Base-by-base conservation (phyloP, 2,888 invertebrate genomes). In the Luperina nickerlii region DNA sequence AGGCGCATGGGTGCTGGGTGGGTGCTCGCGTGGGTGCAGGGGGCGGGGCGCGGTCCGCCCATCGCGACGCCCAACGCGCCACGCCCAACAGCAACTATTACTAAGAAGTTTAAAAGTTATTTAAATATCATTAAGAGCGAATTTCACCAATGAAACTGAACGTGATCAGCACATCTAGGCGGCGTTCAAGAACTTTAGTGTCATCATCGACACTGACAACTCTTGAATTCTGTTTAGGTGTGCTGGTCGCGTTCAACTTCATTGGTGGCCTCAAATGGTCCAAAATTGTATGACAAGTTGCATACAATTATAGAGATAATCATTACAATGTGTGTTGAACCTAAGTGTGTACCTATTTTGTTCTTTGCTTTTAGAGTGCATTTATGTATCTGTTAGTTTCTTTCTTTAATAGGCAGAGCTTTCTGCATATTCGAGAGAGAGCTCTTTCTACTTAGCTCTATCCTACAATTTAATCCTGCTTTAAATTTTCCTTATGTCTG, bases 1-100 rank as follows among this genome's bases (percentile, higher is more conserved):
- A 83, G 88, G 60, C 68, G 70, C 79, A 84, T 92, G 91, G 92
- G 93, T 90, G 91, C 90, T 84, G 81, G 81, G 87, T 96, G 94
- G 96, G 96, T 95, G 96, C 95, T 89, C 90, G 87, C 91, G 92
- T 95, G 95, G 96, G 96, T 95, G 96, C 95, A 83, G 77, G 74
- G 91, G 95, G 94, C 93, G 94, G 93, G 92, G 89, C 86, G 62
- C n/a, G 87, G 77, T 82, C 92, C 95, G 94, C 95, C 95, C 91
- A 91, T 76, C 68, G 85, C 85, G 76, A 89, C 92, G 92, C 94
- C 94, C 91, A 89, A 71, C 83, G 67, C 60, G 91, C 88, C 93
- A 95, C 95, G 94, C 95, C 95, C 91, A 89, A 79, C 77, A 81
- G 86, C 83, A 78, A 87, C 85, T 83, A 83, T 74, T 75, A 75